Percentiles rank a stretch among this genome's conserved stretches.
phyloP scores from a whole-genome alignment of 92 coral and sea anemone genomes.

The Porites lobata region DNA sequence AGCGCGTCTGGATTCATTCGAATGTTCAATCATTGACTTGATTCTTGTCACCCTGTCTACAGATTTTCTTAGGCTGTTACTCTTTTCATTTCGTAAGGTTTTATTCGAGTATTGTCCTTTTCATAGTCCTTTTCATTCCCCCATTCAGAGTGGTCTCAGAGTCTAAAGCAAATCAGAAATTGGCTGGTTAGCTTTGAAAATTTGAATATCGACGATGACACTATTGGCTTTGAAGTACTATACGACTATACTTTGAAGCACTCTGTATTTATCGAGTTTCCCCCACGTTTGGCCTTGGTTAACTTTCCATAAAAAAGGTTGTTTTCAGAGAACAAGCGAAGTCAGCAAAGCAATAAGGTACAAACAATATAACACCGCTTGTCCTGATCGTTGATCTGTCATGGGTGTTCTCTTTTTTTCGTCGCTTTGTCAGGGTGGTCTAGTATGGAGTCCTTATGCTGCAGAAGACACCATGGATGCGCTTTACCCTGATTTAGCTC shows the following conservation, averaged over 20 bases:
- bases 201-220: too few species aligned
- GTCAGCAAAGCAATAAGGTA: not conserved
- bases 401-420: not conserved
- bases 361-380: not conserved
- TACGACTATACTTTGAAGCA: too few species aligned
- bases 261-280: too few species aligned
- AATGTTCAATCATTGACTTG: not conserved
- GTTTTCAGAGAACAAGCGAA: too few species aligned
- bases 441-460: slow-evolving; percentile 98
- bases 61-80: not conserved
- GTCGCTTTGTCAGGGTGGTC: slow-evolving; percentile 72
- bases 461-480: slow-evolving; percentile 96
- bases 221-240: too few species aligned
- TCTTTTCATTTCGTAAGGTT: not conserved
- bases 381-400: not conserved
- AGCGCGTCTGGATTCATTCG: too few species aligned
- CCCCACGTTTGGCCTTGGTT: too few species aligned
- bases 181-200: too few species aligned
- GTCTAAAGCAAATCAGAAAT: too few species aligned
- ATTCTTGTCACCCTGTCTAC: not conserved
- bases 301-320: too few species aligned
- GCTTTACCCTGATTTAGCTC: slow-evolving; percentile 85
- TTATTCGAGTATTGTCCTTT: not conserved
- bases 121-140: not conserved
- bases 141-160: too few species aligned